A percentile compares a stretch with the other conserved stretches of the same genome.
phyloP scores from a whole-genome alignment of 92 coral and sea anemone genomes.

The Bergia puertoricense region DNA sequence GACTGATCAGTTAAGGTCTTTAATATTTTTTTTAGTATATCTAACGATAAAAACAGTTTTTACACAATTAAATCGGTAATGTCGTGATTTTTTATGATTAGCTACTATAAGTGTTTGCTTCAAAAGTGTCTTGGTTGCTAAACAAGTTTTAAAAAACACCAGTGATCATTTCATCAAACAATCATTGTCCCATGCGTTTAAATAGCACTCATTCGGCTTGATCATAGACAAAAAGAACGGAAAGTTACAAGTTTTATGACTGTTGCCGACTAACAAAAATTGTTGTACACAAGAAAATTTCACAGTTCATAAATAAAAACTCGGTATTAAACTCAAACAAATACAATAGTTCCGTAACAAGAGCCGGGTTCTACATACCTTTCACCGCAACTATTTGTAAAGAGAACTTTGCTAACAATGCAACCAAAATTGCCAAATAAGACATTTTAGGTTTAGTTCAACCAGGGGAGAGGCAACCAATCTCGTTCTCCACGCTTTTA shows the following conservation, averaged over 20 bases:
- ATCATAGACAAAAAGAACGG: background rate
- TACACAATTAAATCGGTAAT: background rate
- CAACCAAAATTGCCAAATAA: background rate
- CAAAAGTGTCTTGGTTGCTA: background rate
- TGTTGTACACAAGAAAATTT: background rate
- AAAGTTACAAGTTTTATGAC: too few species aligned
- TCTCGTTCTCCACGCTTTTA: background rate
- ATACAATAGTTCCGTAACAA: too few species aligned
- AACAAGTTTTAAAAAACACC: background rate
- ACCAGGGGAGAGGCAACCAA: background rate
- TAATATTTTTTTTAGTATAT: too few species aligned
- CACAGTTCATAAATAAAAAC: background rate
- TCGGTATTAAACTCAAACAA: background rate
- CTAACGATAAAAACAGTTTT: background rate
- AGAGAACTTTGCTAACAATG: slow-evolving; percentile 8
- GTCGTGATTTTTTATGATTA: background rate
- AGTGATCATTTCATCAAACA: background rate
- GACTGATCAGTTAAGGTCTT: background rate
- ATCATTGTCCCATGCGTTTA: background rate
- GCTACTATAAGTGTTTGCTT: background rate
- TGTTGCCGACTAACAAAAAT: too few species aligned
- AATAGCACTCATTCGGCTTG: background rate
- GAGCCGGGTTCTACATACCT: background rate
- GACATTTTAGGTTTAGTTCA: background rate
- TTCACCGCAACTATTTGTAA: background rate